Evolutionary conservation across 2,113 vertebrate species (phyloP), one percentile per base, ranked within the genome.

Genomic region (Trogon melanurus): DNA sequence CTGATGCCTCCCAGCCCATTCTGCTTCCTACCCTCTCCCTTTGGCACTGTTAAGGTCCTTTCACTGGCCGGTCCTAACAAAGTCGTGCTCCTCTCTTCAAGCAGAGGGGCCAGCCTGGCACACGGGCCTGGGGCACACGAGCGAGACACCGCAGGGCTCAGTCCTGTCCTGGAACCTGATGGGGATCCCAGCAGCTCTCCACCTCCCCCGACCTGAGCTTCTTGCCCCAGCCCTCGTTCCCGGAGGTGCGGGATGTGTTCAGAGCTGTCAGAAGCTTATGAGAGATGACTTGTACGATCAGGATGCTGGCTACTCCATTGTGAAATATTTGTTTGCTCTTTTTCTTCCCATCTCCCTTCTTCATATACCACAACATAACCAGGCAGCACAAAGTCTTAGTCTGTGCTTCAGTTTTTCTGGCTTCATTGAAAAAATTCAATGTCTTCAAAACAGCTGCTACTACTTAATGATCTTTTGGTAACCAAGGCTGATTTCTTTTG

Each of bases 381-480:
- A 78, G 16, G 66, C 78, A 89, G 58, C 48, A 61, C 8, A 50
- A 64, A 84, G 34, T 71, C 79, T 90, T 57, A 51, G 38, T 70
- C 85, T 78, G 36, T 19, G 36, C 67, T 89, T 93, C 67, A 70
- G 36, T 54, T 95, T 86, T 92, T 72, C 53, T 91, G 86, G 44
- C 71, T 93, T 91, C 91, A 74, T n/a, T 88, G 64, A 82, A 91
- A 94, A 95, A 91, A 67, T 34, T 76, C 47, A 48, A 3, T 76
- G 86, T 93, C 89, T 91, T 79, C 67, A 72, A 70, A 88, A n/a
- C 86, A 96, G 93, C 95, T 94, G 95, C 79, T 92, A 93, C 73
- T 92, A 84, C 86, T 96, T 94, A 96, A 95, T 89, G 86, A 93
- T 93, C 90, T 91, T 82, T 79, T 91, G 85, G 88, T 94, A 96